Conservation (phyloP, 2,888 invertebrate genomes). For the Ypsolopha sequella region DNA sequence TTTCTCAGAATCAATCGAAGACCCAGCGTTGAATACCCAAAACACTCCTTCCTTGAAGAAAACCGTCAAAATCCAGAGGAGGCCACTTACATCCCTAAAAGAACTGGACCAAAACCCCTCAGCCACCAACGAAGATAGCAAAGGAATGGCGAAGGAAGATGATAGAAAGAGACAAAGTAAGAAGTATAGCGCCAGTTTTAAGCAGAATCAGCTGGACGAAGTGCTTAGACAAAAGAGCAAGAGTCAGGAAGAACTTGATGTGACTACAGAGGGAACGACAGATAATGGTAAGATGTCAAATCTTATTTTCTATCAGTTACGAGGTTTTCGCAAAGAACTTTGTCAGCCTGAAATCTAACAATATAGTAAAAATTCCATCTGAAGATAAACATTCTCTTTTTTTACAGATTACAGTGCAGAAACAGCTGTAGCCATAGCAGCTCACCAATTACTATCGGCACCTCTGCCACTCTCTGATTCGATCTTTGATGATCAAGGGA, state of each 20-base stretch:
- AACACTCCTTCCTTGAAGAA: conserved; percentile 16
- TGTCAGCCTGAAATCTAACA: too few species aligned
- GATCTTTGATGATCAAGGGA: too few species aligned
- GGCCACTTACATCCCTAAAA: conserved; percentile 45
- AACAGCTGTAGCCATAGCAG: conserved; percentile 58
- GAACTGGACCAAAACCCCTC: conserved; percentile 52
- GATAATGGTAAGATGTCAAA: conserved; percentile 33
- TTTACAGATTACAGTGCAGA: conserved; percentile 45
- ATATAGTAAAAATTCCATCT: too few species aligned
- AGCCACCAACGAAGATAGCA: conserved; percentile 31
- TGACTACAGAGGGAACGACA: conserved; percentile 36
- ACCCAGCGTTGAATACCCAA: conserved; percentile 32
- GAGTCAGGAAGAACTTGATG: conserved; percentile 23
- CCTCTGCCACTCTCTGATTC: conserved; percentile 32
- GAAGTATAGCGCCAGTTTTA: conserved; percentile 55
- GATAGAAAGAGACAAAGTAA: conserved; percentile 58
- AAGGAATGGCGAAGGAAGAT: conserved; percentile 25
- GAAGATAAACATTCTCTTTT: background rate
- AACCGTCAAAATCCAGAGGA: conserved; percentile 36
- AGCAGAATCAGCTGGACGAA: conserved; percentile 50
- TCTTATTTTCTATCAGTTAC: too few species aligned
- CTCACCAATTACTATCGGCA: conserved; percentile 56
- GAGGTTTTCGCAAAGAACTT: too few species aligned
- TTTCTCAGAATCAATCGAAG: conserved; percentile 42
- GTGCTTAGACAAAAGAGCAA: conserved; percentile 29